phyloP scores from a whole-genome alignment of 2,113 vertebrate genomes.

The Neogale vison region DNA sequence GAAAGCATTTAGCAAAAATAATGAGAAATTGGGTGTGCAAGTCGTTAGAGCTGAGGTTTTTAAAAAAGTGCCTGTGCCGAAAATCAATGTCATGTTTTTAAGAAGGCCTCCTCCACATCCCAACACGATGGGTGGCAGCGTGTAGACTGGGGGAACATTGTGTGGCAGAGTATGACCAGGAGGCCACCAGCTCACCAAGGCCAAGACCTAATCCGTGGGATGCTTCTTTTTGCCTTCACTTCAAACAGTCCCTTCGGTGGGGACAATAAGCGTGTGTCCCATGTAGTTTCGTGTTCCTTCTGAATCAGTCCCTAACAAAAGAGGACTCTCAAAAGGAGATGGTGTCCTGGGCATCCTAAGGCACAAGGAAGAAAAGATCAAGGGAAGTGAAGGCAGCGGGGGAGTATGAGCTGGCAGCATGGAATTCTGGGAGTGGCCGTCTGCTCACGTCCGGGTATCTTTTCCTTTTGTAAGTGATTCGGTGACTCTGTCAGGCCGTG shows the following conservation, averaged over 20 bases:
- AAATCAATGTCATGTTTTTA: neutral
- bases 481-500: neutral
- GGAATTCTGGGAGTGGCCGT: neutral
- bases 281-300: neutral
- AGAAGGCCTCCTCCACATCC: neutral
- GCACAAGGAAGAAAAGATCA: neutral
- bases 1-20: slow-evolving; percentile 22
- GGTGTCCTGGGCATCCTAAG: neutral
- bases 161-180: neutral
- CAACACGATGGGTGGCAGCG: neutral
- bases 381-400: neutral
- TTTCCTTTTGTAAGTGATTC: neutral
- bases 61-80: neutral
- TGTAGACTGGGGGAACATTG: neutral
- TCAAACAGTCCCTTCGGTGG: neutral
- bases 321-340: neutral
- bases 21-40: neutral
- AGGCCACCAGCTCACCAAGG: neutral
- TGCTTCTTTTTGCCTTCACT: neutral
- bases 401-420: rapidly evolving
- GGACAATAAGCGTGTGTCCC: neutral
- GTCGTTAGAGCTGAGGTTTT: neutral
- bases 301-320: neutral
- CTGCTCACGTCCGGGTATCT: neutral
- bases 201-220: neutral